Conservation (phyloP, 37 sponge, comb jelly and placozoan species). For the Chondrilla cf. caribensis region DNA sequence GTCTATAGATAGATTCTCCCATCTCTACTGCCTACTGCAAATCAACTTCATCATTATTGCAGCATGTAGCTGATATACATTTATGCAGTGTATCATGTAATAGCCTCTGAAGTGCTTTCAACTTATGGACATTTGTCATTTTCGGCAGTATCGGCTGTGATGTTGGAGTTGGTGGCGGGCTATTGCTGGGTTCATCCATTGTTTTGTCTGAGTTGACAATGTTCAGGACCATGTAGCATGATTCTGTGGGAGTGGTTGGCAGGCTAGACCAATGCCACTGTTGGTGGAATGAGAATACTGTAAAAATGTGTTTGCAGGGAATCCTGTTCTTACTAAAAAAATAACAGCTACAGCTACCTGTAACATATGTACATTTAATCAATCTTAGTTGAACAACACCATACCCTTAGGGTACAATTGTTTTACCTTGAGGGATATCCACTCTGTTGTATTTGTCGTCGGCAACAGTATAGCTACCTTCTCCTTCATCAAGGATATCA, state of each 20-base stretch:
- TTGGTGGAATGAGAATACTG: slow-evolving; percentile 12
- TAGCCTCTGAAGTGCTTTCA: not conserved
- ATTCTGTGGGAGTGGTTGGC: not conserved
- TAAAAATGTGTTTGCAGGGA: slow-evolving; percentile 50
- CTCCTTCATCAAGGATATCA: not conserved
- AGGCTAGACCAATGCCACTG: slow-evolving; percentile 33
- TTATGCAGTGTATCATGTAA: not conserved
- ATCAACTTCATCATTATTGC: not conserved
- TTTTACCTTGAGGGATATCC: slow-evolving; percentile 29
- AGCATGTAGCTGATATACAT: not conserved
- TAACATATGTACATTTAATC: too few species aligned
- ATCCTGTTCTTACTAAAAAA: not conserved
- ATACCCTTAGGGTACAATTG: too few species aligned
- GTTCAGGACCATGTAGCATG: not conserved
- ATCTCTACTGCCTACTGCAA: not conserved
- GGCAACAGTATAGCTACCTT: slow-evolving; percentile 19
- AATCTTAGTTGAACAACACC: too few species aligned
- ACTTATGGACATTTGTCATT: not conserved
- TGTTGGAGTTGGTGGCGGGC: too few species aligned
- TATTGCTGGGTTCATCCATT: too few species aligned
- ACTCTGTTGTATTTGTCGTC: not conserved
- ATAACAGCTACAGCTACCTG: slow-evolving; percentile 14
- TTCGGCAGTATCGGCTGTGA: not conserved
- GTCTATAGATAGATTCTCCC: not conserved
- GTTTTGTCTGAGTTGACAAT: too few species aligned